phyloP scores from a whole-genome alignment of 1,140 invertebrate genomes.

The Triops cancriformis region DNA sequence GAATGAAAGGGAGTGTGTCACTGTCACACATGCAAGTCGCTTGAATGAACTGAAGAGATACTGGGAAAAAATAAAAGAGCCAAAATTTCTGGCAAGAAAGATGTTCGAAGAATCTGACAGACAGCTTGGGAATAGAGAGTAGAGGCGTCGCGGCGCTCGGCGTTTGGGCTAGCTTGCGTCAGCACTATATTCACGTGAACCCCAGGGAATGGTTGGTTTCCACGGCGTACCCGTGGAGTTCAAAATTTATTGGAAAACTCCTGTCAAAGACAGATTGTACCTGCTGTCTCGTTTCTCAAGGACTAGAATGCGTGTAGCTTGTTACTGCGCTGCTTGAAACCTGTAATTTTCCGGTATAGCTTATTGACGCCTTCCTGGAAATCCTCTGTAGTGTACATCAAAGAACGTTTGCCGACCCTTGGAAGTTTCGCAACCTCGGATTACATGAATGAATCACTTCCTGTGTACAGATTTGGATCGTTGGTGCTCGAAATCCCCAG shows the following conservation, averaged over 20 bases:
- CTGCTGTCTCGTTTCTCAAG: neutral
- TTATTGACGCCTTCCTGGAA: neutral
- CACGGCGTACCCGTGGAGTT: neutral
- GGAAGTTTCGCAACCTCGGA: neutral
- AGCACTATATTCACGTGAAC: neutral
- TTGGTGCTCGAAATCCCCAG: neutral
- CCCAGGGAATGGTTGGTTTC: neutral
- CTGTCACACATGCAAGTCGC: constrained; percentile 9
- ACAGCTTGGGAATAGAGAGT: neutral
- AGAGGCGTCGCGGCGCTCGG: neutral
- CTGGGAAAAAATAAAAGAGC: neutral
- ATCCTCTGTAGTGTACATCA: neutral
- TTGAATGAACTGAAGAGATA: neutral
- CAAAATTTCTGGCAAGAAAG: neutral
- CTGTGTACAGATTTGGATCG: neutral
- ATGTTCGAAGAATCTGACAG: neutral
- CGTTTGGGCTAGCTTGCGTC: neutral
- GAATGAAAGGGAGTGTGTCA: constrained; percentile 7
- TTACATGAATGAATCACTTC: neutral
- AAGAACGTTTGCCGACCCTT: neutral
- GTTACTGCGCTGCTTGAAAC: neutral
- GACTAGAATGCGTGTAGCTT: neutral
- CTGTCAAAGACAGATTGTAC: neutral
- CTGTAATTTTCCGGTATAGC: neutral
- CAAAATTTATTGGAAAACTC: constrained; percentile 5